A percentile compares a stretch with the other conserved stretches of the same genome.
Evolutionary conservation across 1,140 invertebrate genomes (phyloP).

Genomic region (Ptiloglossa arizonensis): DNA sequence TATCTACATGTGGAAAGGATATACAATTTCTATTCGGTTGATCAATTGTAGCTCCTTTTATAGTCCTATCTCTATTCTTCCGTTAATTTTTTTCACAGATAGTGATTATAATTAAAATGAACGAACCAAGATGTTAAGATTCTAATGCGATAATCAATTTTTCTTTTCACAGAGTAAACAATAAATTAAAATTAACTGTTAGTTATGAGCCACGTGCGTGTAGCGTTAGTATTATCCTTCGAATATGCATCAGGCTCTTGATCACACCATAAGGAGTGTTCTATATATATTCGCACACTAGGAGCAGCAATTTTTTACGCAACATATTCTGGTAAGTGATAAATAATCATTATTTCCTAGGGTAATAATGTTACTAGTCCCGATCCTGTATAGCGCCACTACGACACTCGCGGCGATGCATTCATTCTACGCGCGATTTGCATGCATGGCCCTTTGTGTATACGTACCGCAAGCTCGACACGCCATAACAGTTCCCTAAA

Average conservation of each 20-base stretch:
- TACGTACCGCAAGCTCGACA: constrained; percentile 7
- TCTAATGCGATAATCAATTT: not conserved
- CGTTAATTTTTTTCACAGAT: too few relatives aligned
- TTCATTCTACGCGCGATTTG: constrained; percentile 43
- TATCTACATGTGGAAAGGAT: too few relatives aligned
- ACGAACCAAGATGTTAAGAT: not conserved
- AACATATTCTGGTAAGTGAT: not conserved
- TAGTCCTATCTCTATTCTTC: too few relatives aligned
- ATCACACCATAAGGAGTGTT: not conserved
- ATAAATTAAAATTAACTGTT: not conserved
- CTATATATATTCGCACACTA: not conserved
- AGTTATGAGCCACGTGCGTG: not conserved
- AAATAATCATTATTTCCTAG: constrained; percentile 31
- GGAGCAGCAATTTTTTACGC: not conserved
- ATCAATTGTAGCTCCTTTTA: too few relatives aligned
- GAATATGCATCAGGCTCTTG: constrained; percentile 9
- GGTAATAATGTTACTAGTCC: not conserved
- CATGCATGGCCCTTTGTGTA: constrained; percentile 30
- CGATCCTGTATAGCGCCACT: constrained; percentile 20
- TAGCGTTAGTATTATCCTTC: not conserved
- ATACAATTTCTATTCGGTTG: too few relatives aligned
- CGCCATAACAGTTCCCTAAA: constrained; percentile 18
- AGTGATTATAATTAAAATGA: not conserved
- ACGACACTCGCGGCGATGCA: constrained; percentile 7
- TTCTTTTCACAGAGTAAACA: not conserved